A percentile compares a stretch with the other conserved stretches of the same genome.
These are phyloP conservation scores for Rhamphomyia laevipes DNA, from an alignment of 2,888 invertebrate genomes.

Conservation along the genomic window DNA sequence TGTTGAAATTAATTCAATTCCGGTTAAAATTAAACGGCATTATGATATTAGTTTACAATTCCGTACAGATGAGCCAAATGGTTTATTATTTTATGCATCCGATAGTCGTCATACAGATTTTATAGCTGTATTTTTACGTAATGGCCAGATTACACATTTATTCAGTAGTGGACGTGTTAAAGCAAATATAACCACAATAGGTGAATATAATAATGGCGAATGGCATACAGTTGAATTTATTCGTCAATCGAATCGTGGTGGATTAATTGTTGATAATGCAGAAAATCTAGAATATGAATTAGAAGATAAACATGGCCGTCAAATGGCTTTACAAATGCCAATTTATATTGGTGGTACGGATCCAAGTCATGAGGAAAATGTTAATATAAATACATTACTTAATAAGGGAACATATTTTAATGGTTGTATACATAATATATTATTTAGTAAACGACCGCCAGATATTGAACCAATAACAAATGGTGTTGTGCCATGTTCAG, in stretches of 20 bases:
- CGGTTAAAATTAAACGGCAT: slow-evolving; percentile 46
- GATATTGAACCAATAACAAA: slow-evolving; percentile 45
- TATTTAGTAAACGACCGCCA: slow-evolving; percentile 54
- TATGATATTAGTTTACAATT: slow-evolving; percentile 70
- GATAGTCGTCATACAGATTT: slow-evolving; percentile 53
- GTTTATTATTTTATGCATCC: slow-evolving; percentile 72
- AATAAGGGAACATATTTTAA: slow-evolving; percentile 48
- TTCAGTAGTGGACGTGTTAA: slow-evolving; percentile 50
- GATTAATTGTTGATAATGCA: slow-evolving; percentile 26
- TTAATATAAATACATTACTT: slow-evolving; percentile 29
- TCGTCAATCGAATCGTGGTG: slow-evolving; percentile 50
- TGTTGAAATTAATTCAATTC: slow-evolving; percentile 54
- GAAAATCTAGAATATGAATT: slow-evolving; percentile 35
- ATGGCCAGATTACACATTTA: slow-evolving; percentile 59
- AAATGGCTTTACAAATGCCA: slow-evolving; percentile 53
- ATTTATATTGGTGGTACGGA: slow-evolving; percentile 73
- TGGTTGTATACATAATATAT: slow-evolving; percentile 72
- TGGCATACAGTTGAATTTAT: slow-evolving; percentile 70
- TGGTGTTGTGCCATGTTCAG: slow-evolving; percentile 67
- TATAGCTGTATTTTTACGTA: slow-evolving; percentile 60
- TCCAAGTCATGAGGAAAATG: slow-evolving; percentile 37
- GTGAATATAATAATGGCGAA: slow-evolving; percentile 54
- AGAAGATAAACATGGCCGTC: slow-evolving; percentile 42
- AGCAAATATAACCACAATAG: slow-evolving; percentile 44
- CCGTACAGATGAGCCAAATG: slow-evolving; percentile 57